A percentile compares a stretch with the other conserved stretches of the same genome.
Evolutionary conservation across 2,797 vertebrate species (phyloP).

Genomic region (Distichodus sexfasciatus): DNA sequence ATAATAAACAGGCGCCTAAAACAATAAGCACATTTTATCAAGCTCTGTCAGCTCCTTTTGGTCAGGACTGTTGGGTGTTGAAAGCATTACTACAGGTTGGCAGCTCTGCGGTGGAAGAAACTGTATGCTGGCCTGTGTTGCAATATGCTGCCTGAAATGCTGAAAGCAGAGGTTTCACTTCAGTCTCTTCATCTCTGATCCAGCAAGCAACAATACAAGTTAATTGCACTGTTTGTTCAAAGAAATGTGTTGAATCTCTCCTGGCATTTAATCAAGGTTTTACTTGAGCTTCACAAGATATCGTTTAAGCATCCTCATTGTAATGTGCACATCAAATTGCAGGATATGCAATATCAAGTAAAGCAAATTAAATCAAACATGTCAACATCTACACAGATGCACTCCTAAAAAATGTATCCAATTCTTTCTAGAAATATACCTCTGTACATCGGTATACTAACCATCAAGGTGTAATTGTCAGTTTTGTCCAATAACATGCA

Average conservation of each 20-base stretch:
- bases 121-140: slow-evolving; percentile 53
- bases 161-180: slow-evolving; percentile 67
- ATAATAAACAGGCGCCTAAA: slow-evolving; percentile 22
- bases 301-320: too few relatives aligned
- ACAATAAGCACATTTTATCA: slow-evolving; percentile 45
- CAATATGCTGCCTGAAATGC: slow-evolving; percentile 60
- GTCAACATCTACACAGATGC: too few relatives aligned
- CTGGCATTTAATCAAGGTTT: neutral
- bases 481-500: too few relatives aligned
- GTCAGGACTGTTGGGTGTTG: slow-evolving; percentile 57
- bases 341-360: too few relatives aligned
- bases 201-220: slow-evolving; percentile 1
- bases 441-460: too few relatives aligned
- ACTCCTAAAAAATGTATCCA: too few relatives aligned
- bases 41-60: slow-evolving; percentile 57
- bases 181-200: slow-evolving; percentile 36
- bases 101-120: slow-evolving; percentile 21
- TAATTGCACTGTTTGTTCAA: slow-evolving; percentile 33
- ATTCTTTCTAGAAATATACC: too few relatives aligned
- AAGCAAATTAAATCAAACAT: too few relatives aligned
- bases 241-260: neutral
- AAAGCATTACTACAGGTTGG: slow-evolving; percentile 66
- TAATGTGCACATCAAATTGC: too few relatives aligned
- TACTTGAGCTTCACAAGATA: too few relatives aligned
- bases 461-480: too few relatives aligned